These are phyloP conservation scores for Actias luna DNA, from an alignment of 2,888 invertebrate genomes.

Conservation along the genomic window DNA sequence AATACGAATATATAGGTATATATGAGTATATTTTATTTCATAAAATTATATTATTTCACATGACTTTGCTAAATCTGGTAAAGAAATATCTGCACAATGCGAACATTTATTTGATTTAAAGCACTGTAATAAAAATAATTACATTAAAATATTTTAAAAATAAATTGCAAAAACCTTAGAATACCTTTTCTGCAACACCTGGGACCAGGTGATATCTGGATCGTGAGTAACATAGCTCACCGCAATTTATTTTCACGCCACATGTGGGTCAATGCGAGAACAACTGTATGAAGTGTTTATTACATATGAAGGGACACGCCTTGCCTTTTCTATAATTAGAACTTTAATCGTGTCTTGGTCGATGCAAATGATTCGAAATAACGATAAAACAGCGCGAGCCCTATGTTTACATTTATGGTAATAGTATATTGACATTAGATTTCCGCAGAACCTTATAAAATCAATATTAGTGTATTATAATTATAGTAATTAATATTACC, in stretches of 20 bases:
- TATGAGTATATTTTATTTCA: neutral
- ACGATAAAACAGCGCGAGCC: slow-evolving; percentile 21
- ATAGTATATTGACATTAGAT: neutral
- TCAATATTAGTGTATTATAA: too few relatives aligned
- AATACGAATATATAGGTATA: too few relatives aligned
- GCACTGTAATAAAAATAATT: neutral
- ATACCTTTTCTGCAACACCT: slow-evolving; percentile 13
- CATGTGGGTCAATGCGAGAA: slow-evolving; percentile 76
- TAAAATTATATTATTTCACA: neutral
- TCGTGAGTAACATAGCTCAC: slow-evolving; percentile 17
- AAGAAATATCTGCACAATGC: neutral
- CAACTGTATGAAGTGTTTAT: slow-evolving; percentile 33
- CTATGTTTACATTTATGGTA: neutral
- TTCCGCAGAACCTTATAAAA: neutral
- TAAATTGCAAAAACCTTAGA: slow-evolving; percentile 9
- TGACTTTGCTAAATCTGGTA: neutral
- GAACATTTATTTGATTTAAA: neutral
- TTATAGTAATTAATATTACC: too few relatives aligned
- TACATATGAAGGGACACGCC: slow-evolving; percentile 57
- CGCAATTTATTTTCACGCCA: slow-evolving; percentile 62
- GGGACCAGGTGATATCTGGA: slow-evolving; percentile 13
- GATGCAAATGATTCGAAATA: slow-evolving; percentile 27
- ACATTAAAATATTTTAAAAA: neutral
- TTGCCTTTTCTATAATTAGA: slow-evolving; percentile 61
- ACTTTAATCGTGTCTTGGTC: slow-evolving; percentile 46